These are phyloP conservation scores for Eupeodes corollae DNA, from an alignment of 1,140 invertebrate genomes.

Conservation along the genomic window DNA sequence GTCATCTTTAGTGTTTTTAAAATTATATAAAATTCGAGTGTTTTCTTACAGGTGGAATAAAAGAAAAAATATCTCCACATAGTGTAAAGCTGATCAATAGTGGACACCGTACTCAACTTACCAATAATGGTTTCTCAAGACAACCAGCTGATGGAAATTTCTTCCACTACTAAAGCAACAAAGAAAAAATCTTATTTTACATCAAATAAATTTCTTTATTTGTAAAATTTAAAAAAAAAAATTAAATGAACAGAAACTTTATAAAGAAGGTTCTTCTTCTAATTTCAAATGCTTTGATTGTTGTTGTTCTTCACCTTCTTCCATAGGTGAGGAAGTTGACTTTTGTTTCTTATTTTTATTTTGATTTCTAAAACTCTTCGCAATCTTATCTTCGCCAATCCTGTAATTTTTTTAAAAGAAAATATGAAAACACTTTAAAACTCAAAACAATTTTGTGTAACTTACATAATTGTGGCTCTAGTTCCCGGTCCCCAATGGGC, in stretches of 20 bases:
- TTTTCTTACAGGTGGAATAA: conserved; percentile 42
- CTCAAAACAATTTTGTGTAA: conserved; percentile 4
- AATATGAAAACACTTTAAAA: conserved; percentile 1
- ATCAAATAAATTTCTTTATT: conserved; percentile 1
- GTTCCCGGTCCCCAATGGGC: conserved; percentile 83
- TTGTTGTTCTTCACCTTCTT: neutral
- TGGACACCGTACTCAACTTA: conserved; percentile 51
- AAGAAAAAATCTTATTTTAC: neutral
- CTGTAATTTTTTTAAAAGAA: conserved; percentile 27
- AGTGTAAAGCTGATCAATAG: conserved; percentile 54
- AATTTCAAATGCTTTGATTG: conserved; percentile 8
- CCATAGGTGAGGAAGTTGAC: neutral
- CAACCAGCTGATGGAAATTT: conserved; percentile 50
- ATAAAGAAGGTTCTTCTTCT: neutral
- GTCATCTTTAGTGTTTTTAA: too few relatives aligned
- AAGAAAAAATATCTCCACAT: conserved; percentile 45
- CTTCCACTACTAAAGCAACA: conserved; percentile 41
- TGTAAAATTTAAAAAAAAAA: conserved; percentile 3
- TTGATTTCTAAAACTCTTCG: conserved; percentile 48
- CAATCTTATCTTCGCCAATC: conserved; percentile 45
- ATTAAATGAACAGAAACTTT: neutral
- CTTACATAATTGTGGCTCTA: conserved; percentile 54
- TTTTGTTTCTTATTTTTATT: conserved; percentile 41
- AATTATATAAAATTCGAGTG: neutral
- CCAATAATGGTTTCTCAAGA: conserved; percentile 53